phyloP scores from a whole-genome alignment of 2,113 vertebrate genomes.

The Falcunculus frontatus region DNA sequence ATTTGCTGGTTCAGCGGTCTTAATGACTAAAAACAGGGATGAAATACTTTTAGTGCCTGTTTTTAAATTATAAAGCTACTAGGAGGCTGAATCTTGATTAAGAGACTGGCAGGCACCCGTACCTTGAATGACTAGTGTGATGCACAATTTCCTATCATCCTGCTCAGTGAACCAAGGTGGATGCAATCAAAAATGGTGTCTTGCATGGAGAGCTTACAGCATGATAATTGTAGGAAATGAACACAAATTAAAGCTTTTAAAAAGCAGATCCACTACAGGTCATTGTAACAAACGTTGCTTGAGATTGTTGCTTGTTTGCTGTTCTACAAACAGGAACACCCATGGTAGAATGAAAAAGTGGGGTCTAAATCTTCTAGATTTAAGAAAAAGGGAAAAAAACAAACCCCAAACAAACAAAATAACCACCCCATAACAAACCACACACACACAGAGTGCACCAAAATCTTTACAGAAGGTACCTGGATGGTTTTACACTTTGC shows the following conservation, averaged over 20 bases:
- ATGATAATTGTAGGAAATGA: slow-evolving; percentile 12
- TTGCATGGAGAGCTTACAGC: slow-evolving; percentile 19
- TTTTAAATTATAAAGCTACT: slow-evolving; percentile 23
- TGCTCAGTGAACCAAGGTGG: slow-evolving; percentile 38
- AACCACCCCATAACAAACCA: background rate
- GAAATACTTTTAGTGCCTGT: background rate
- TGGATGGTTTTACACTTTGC: background rate
- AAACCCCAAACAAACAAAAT: background rate
- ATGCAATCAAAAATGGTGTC: background rate
- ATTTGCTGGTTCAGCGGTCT: background rate
- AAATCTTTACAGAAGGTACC: background rate
- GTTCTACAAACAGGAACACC: background rate
- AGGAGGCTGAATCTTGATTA: slow-evolving; percentile 13
- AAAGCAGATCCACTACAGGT: background rate
- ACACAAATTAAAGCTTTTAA: slow-evolving; percentile 43
- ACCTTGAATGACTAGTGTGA: background rate
- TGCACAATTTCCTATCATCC: slow-evolving; percentile 12
- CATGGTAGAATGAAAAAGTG: background rate
- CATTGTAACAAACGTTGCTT: background rate
- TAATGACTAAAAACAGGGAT: background rate
- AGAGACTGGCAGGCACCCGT: slow-evolving; percentile 2
- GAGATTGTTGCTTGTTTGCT: background rate
- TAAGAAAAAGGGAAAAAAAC: background rate
- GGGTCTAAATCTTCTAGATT: background rate
- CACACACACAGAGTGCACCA: background rate